Evolutionary conservation across 2,113 vertebrate species (phyloP), one percentile per base, ranked within the genome.

Genomic region (Pardalotus punctatus): DNA sequence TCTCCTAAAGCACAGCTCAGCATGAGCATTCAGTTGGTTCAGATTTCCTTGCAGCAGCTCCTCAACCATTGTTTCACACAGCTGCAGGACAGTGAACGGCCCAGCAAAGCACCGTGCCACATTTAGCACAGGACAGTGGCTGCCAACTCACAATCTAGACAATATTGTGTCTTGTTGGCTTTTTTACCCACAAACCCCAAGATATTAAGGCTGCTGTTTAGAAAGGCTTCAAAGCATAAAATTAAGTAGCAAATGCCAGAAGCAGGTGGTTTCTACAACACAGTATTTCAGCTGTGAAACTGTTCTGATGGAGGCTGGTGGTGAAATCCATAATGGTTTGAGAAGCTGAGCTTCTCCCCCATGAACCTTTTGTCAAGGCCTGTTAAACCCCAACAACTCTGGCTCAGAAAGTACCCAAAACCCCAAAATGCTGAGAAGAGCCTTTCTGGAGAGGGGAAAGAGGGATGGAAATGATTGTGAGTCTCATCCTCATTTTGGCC

Each of bases 1-100:
- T 99, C 97, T 99, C 99, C 99, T 99, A 95, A 71, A 97, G 83
- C 72, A 91, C 10, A 96, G 94, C 65, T 56, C 88, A 94, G 62
- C 22, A 38, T 66, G 5, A 96, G 62, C 12, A 70, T n/a, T 86
- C 54, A 73, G 3, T 58, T 65, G 7, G 25, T n/a, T n/a, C 29
- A 4, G 24, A 28, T 2, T 12, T 73, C 50, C 53, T 40, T 5
- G 47, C 35, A 86, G 76, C 79, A 93, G 28, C 1, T 48, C 31
- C 74, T 38, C 38, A 72, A 20, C 29, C 33, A 71, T 53, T 67
- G 12, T 14, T 87, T 27, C 38, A 23, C 15, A 48, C 33, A 64
- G 65, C 28, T 7, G n/a, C 57, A 84, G 27, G 19, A 9, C 25
- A 62, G 51, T 4, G 21, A 29, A 20, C 16, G 23, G 6, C 67